Conservation (phyloP, 1,140 invertebrate species). For the Papilio dardanus region DNA sequence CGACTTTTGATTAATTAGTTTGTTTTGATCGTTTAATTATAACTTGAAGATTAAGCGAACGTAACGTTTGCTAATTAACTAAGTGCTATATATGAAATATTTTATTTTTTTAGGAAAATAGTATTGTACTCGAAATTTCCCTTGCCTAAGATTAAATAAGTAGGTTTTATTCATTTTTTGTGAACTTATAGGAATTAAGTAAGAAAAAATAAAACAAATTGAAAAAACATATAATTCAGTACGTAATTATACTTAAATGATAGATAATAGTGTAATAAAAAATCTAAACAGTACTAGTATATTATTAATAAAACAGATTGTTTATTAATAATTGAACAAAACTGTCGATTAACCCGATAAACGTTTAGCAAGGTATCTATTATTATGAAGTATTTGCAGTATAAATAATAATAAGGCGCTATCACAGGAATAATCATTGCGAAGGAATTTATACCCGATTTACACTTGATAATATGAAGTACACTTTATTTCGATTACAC, state of each 20-base stretch:
- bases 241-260: no score
- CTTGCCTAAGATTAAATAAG: no score
- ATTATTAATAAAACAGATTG: neutral
- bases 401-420: constrained; percentile 49
- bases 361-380: neutral
- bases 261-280: no score
- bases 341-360: constrained; percentile 4
- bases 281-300: no score
- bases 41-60: constrained; percentile 1
- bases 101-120: neutral
- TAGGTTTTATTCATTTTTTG: no score
- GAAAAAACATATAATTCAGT: neutral
- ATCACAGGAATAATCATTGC: constrained; percentile 60
- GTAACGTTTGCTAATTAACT: neutral
- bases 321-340: neutral
- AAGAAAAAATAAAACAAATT: constrained; percentile 14
- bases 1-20: neutral
- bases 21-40: neutral
- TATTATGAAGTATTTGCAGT: constrained; percentile 31
- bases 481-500: constrained; percentile 13
- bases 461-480: constrained; percentile 30
- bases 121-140: no score
- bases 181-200: no score
- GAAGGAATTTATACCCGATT: constrained; percentile 45
- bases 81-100: neutral